Percentiles rank a stretch among this genome's conserved stretches.
Evolutionary conservation across 2,888 invertebrate species (phyloP).

Genomic region (Herminia tarsipennalis): DNA sequence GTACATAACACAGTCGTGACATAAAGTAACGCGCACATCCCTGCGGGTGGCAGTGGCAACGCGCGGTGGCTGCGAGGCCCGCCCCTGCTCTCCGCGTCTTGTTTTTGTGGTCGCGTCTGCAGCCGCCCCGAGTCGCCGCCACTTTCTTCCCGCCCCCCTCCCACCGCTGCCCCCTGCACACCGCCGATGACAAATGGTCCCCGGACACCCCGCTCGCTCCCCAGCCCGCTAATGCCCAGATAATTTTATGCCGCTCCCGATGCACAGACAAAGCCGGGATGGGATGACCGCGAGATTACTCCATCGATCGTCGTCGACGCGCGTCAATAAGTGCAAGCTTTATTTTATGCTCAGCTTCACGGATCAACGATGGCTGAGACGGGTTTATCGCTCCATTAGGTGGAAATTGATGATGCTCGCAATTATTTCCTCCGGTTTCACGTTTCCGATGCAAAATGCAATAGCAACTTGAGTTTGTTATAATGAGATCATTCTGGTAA

Average conservation of each 20-base stretch:
- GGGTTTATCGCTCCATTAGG: slow-evolving; percentile 68
- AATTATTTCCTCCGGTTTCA: slow-evolving; percentile 42
- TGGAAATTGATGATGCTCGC: slow-evolving; percentile 60
- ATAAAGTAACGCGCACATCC: slow-evolving; percentile 55
- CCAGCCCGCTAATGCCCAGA: slow-evolving; percentile 77
- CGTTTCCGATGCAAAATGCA: slow-evolving; percentile 33
- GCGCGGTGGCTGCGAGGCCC: slow-evolving; percentile 67
- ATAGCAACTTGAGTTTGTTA: slow-evolving; percentile 28
- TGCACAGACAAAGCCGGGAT: slow-evolving; percentile 70
- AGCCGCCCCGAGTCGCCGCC: slow-evolving; percentile 76
- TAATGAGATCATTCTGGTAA: slow-evolving; percentile 30
- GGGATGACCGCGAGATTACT: slow-evolving; percentile 79
- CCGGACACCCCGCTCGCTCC: slow-evolving; percentile 71
- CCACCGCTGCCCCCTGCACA: slow-evolving; percentile 45
- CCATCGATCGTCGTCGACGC: slow-evolving; percentile 72
- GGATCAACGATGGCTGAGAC: slow-evolving; percentile 65
- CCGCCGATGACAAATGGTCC: slow-evolving; percentile 84
- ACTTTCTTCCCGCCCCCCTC: slow-evolving; percentile 67
- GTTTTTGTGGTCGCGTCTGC: slow-evolving; percentile 85
- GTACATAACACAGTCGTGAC: slow-evolving; percentile 50
- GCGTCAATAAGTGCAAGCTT: slow-evolving; percentile 76
- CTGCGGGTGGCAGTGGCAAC: slow-evolving; percentile 64
- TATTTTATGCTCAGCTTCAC: slow-evolving; percentile 73
- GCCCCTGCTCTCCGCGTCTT: slow-evolving; percentile 76
- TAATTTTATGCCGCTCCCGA: slow-evolving; percentile 80